Evolutionary conservation across 2,888 invertebrate genomes (phyloP), one percentile per base, ranked within the genome.

Genomic region (Cordilura impudica): DNA sequence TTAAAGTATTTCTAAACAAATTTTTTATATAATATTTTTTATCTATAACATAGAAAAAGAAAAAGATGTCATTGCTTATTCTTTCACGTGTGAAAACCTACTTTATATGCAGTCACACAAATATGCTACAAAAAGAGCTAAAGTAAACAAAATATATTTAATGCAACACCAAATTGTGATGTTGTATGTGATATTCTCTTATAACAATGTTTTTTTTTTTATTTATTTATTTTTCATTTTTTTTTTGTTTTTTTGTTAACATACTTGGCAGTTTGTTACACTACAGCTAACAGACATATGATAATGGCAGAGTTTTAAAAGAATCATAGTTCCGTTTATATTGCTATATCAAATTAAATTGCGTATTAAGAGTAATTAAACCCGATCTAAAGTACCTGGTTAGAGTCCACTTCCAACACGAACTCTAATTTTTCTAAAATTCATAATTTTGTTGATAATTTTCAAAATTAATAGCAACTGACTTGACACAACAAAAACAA

Each of bases 21-120:
- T n/a, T n/a, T n/a, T n/a, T n/a, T n/a, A n/a, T n/a, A n/a, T n/a
- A n/a, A n/a, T n/a, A n/a, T n/a, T n/a, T n/a, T n/a, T n/a, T n/a
- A n/a, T n/a, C n/a, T n/a, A n/a, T n/a, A n/a, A n/a, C n/a, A 4
- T n/a, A 39, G 35, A 12, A 39, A 39, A 47, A 63, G n/a, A 8
- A 19, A 31, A 63, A 49, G 67, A 49, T 65, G 63, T 65, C 74
- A 71, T 79, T 79, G 63, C 63, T 67, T 79, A 79, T 79, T 54
- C 75, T 53, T 72, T 63, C 71, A 79, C 66, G 79, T 79, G 66
- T 79, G 61, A 75, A 79, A 79, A 75, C 75, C 67, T 72, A 51
- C 26, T 75, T 72, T 79, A 72, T 63, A 75, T 72, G 67, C 71
- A 79, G 70, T 75, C 75, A 79, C 65, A 79, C 63, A 75, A 75